Evolutionary conservation across 1,140 invertebrate species (phyloP).

Genomic region (Samia ricini): DNA sequence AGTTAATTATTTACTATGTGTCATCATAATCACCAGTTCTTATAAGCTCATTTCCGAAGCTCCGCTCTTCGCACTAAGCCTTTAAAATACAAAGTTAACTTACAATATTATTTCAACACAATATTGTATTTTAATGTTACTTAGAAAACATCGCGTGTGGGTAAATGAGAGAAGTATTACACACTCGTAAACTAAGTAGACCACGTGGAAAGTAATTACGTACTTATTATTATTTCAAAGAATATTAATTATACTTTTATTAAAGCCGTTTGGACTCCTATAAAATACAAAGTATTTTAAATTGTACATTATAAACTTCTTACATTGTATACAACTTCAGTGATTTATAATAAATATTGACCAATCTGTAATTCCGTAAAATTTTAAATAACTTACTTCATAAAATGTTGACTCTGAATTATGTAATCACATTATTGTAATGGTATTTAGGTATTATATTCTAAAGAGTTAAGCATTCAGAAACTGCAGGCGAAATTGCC

Average conservation of each 20-base stretch:
- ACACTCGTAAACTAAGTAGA: not conserved
- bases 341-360: too few species aligned
- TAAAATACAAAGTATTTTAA: too few species aligned
- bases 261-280: not conserved
- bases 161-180: not conserved
- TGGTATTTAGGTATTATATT: not conserved
- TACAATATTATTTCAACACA: not conserved
- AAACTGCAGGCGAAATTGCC: too few species aligned
- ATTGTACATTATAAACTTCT: too few species aligned
- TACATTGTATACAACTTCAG: too few species aligned
- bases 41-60: too few species aligned
- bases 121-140: not conserved
- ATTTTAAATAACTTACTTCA: not conserved
- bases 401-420: not conserved
- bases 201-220: not conserved
- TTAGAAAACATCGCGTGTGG: constrained; percentile 1
- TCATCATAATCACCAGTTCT: not conserved
- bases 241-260: not conserved
- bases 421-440: not conserved
- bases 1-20: too few species aligned
- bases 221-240: not conserved
- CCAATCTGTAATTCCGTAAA: not conserved
- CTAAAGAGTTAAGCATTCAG: too few species aligned
- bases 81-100: too few species aligned
- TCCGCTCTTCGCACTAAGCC: too few species aligned